Evolutionary conservation across 2,888 invertebrate species (phyloP), one percentile per base, ranked within the genome.

Genomic region (Calameuta pallipes): DNA sequence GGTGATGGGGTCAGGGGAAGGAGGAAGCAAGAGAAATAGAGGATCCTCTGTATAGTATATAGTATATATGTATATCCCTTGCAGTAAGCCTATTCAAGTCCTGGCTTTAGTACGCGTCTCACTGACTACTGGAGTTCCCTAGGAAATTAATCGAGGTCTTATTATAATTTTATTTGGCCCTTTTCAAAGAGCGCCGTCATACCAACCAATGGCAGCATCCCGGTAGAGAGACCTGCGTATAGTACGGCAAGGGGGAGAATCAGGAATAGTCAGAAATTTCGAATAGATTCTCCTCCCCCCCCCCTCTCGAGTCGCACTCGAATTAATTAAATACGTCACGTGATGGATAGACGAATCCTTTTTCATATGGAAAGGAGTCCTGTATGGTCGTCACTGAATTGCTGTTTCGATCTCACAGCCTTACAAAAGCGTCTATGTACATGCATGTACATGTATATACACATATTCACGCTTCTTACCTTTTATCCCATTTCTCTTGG

Each of bases 81-180:
- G 69, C 75, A 83, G 82, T 87, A 88, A 89, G 88, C 86, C 87
- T 88, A 88, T 90, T 89, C 89, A 89, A 41, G 79, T 79, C 81
- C 80, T 84, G 87, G 89, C 87, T 89, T 88, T 41, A 15, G 41
- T 41, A 88, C 86, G 83, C 83, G 80, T 76, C 80, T 76, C 81
- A 84, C 76, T 80, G 84, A 88, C 89, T 89, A 88, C 88, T 82
- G 87, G 87, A 87, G 84, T 89, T 88, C 85, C 85, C 84, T 84
- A 82, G 86, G 83, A 89, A 89, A 90, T 90, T 89, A 90, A 90
- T 90, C 89, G 90, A 87, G 87, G 89, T 87, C 87, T 90, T 90
- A 90, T 87, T 87, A 87, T 89, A 88, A 90, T 90, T 90, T 89
- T 86, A 89, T 88, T 89, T 88, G 86, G 81, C 83, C 41, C 84